Base-by-base conservation (phyloP, 92 coral and sea anemone genomes). In the Paramuricea clavata region DNA sequence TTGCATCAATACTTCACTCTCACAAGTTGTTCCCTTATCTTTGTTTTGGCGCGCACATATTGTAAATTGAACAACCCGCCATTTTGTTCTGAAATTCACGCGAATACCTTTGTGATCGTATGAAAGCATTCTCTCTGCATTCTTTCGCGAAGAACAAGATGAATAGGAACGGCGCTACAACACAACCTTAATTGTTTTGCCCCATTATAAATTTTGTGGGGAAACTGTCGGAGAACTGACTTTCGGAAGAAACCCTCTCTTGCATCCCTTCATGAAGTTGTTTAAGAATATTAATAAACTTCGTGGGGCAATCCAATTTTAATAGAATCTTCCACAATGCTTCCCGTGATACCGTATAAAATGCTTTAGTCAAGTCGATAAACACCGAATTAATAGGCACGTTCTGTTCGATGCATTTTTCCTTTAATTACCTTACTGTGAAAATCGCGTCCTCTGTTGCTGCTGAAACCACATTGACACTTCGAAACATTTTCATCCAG, bases 1-100 rank as follows among this genome's bases (percentile, higher is more conserved):
- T 81, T 13, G 81, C 90, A 80, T 69, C 56, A 79, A 70, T 78
- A 84, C 39, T 33, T 84, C n/a, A n/a, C 88, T 70, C 43, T 25
- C 50, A 87, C 47, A 60, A 81, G 52, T 33, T 12, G 33, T 33
- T 52, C 8, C 6, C 9, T 23, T 1, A 34, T 30, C 43, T 33
- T 49, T 21, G 67, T 25, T 35, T 49, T 49, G 21, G 82, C 82
- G 19, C 31, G 25, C 5, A 76, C 15, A 13, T n/a, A 65, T 17
- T 32, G 15, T n/a, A 76, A 16, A 15, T 76, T 52, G 34, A 73
- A 76, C 1, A 76, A 65, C 25, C 31, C 13, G 13, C 35, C 82
- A 76, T 76, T n/a, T 65, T 2, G 21, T 12, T 27, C 82, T 27
- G 30, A 36, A 44, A 11, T 33, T 60, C 7, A 76, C 22, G 41